These are phyloP conservation scores for Thalpophila matura DNA, from an alignment of 2,888 invertebrate genomes.

Conservation along the genomic window DNA sequence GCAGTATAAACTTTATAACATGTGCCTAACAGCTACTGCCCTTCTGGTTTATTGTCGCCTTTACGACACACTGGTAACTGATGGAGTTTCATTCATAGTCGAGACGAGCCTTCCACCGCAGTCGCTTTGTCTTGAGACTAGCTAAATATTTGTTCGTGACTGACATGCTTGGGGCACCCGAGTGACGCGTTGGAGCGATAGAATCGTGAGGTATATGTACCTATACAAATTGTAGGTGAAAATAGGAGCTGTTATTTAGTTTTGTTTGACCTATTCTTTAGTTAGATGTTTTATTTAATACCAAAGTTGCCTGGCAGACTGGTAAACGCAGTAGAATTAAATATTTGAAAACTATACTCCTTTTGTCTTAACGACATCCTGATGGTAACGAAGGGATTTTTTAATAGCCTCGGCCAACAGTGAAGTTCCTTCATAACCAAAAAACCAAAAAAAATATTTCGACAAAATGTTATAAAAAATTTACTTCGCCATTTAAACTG, in stretches of 20 bases:
- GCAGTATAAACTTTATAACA: too few relatives aligned
- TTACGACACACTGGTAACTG: conserved; percentile 31
- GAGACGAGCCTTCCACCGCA: conserved; percentile 23
- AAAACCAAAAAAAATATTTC: too few relatives aligned
- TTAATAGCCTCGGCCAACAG: too few relatives aligned
- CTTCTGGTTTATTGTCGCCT: conserved; percentile 9
- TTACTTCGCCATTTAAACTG: too few relatives aligned
- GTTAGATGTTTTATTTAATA: too few relatives aligned
- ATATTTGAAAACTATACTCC: too few relatives aligned
- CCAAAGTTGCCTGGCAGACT: too few relatives aligned
- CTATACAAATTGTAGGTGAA: not conserved
- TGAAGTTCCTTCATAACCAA: too few relatives aligned
- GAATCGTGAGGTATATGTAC: not conserved
- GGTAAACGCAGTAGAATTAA: too few relatives aligned
- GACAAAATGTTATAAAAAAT: too few relatives aligned
- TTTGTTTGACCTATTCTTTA: not conserved
- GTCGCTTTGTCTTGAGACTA: conserved; percentile 26
- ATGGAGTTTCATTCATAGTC: conserved; percentile 37
- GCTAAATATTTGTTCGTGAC: conserved; percentile 33
- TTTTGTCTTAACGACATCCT: too few relatives aligned
- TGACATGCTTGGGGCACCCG: conserved; percentile 15
- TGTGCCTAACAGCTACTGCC: not conserved
- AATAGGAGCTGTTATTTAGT: conserved; percentile 8
- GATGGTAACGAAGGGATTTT: too few relatives aligned
- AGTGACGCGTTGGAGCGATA: not conserved